Evolutionary conservation across 2,797 vertebrate species (phyloP).

Genomic region (Florisuga fusca): DNA sequence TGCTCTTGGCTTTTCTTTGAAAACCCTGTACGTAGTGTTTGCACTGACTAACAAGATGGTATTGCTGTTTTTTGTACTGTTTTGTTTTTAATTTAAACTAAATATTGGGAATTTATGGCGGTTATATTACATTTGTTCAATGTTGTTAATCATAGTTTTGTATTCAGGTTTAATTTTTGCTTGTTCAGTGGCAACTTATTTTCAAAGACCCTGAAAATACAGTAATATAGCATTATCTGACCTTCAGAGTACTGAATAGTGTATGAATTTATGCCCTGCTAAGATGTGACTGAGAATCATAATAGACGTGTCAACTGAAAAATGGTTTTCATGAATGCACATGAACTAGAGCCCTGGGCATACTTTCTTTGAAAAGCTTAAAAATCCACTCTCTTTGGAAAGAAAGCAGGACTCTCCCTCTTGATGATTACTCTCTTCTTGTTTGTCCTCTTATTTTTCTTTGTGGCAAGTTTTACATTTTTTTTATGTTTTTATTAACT

Average conservation of each 20-base stretch:
- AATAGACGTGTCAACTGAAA: constrained; percentile 68
- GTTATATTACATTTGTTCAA: constrained; percentile 78
- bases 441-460: constrained; percentile 73
- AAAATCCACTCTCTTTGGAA: constrained; percentile 62
- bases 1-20: constrained; percentile 82
- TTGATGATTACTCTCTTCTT: constrained; percentile 63
- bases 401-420: constrained; percentile 74
- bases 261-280: constrained; percentile 73
- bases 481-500: constrained; percentile 87
- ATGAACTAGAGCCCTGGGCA: constrained; percentile 59
- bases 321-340: constrained; percentile 47
- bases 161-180: constrained; percentile 79
- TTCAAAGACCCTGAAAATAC: constrained; percentile 77
- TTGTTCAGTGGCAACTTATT: constrained; percentile 76
- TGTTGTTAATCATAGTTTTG: constrained; percentile 77
- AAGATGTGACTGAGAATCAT: constrained; percentile 74
- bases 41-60: constrained; percentile 84
- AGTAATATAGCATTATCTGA: constrained; percentile 77
- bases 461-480: constrained; percentile 78
- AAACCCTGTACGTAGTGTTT: constrained; percentile 83
- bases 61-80: constrained; percentile 75
- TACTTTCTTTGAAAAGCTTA: constrained; percentile 57
- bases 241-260: constrained; percentile 74
- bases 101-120: constrained; percentile 73
- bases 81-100: constrained; percentile 80